phyloP scores from a whole-genome alignment of 2,797 vertebrate genomes.

The Bovichtus variegatus region DNA sequence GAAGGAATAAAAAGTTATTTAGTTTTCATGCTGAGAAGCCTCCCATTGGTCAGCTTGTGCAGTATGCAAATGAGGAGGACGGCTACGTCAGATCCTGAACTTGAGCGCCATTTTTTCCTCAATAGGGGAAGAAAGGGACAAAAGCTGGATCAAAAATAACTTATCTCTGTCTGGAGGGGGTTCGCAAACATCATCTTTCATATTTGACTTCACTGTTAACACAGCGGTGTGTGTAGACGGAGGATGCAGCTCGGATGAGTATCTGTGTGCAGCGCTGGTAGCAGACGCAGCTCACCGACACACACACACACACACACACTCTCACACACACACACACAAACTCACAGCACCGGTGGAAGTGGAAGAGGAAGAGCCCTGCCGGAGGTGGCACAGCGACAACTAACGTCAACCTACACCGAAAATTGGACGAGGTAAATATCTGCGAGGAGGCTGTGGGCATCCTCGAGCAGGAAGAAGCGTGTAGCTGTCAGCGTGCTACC shows the following conservation, averaged over 20 bases:
- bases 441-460: slow-evolving; percentile 46
- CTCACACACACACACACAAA: slow-evolving; percentile 57
- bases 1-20: slow-evolving; percentile 63
- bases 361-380: slow-evolving; percentile 46
- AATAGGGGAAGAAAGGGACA: slow-evolving; percentile 81
- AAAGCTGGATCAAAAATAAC: slow-evolving; percentile 73
- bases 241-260: slow-evolving; percentile 60
- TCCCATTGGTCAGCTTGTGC: slow-evolving; percentile 86
- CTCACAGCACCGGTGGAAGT: slow-evolving; percentile 77
- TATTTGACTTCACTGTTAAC: background rate
- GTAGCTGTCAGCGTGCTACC: slow-evolving; percentile 33
- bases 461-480: slow-evolving; percentile 25
- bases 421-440: slow-evolving; percentile 70
- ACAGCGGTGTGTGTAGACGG: background rate
- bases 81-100: slow-evolving; percentile 92
- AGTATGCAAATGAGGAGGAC: slow-evolving; percentile 88
- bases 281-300: slow-evolving; percentile 62
- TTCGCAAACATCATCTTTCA: background rate
- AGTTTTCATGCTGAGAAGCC: slow-evolving; percentile 53
- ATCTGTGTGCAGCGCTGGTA: slow-evolving; percentile 31
- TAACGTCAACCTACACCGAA: slow-evolving; percentile 62
- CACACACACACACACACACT: slow-evolving; percentile 49
- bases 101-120: slow-evolving; percentile 95
- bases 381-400: slow-evolving; percentile 72
- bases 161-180: slow-evolving; percentile 10